Conservation (phyloP, 1,140 invertebrate species). For the Drosophila fuyamai region DNA sequence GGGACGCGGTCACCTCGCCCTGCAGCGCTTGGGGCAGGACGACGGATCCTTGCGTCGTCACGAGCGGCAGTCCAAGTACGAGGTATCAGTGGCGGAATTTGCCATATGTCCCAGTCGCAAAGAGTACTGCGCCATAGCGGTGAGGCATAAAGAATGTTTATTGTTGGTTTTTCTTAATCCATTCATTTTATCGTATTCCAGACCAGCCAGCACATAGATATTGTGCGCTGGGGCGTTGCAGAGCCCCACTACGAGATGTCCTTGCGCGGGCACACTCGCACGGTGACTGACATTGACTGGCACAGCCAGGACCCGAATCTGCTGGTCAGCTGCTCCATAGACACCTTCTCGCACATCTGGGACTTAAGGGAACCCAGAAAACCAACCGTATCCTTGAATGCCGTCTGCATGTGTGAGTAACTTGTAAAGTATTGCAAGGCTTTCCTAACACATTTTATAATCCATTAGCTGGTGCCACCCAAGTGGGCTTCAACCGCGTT, state of each 20-base stretch:
- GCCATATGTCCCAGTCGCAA: slow-evolving; percentile 92
- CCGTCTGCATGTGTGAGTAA: slow-evolving; percentile 86
- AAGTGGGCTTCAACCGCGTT: slow-evolving; percentile 97
- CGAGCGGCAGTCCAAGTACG: slow-evolving; percentile 95
- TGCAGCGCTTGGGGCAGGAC: slow-evolving; percentile 90
- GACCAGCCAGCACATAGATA: slow-evolving; percentile 94
- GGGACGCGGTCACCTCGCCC: slow-evolving; percentile 89
- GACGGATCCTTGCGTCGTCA: slow-evolving; percentile 91
- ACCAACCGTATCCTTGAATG: slow-evolving; percentile 92
- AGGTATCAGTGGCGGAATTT: slow-evolving; percentile 96
- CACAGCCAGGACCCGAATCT: slow-evolving; percentile 95
- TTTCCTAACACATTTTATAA: neutral
- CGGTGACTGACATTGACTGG: slow-evolving; percentile 97
- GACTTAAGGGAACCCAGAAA: slow-evolving; percentile 94
- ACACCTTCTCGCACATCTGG: slow-evolving; percentile 97
- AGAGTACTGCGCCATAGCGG: slow-evolving; percentile 95
- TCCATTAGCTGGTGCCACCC: slow-evolving; percentile 92
- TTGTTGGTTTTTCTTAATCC: slow-evolving; percentile 1
- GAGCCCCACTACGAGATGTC: slow-evolving; percentile 90
- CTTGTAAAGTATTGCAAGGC: too few species aligned
- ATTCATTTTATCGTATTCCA: slow-evolving; percentile 75
- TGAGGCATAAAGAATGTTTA: slow-evolving; percentile 85
- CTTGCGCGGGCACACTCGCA: slow-evolving; percentile 93
- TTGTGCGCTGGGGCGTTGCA: slow-evolving; percentile 90
- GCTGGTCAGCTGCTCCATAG: slow-evolving; percentile 96